Percentiles rank a stretch among this genome's conserved stretches.
Evolutionary conservation across 2,888 invertebrate genomes (phyloP).

Genomic region (Callinectes sapidus): DNA sequence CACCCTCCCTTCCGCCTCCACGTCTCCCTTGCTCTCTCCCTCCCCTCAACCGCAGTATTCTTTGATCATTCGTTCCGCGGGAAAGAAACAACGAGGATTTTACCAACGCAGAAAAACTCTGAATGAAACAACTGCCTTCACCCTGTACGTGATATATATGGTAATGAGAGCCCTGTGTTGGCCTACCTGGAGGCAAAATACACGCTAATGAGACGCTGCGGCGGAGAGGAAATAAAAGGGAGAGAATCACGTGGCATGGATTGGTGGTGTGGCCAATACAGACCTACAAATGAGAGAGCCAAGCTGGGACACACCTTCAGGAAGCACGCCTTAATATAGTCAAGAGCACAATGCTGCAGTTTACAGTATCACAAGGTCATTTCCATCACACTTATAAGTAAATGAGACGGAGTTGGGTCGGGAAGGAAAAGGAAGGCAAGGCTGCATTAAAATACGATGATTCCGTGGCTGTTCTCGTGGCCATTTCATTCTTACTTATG

Average conservation of each 20-base stretch:
- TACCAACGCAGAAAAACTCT: neutral
- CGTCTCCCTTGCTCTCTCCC: too few relatives aligned
- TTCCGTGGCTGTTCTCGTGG: neutral
- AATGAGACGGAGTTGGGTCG: neutral
- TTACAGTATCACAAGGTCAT: neutral
- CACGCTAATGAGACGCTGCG: conserved; percentile 20
- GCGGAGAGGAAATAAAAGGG: neutral
- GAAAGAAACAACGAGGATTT: neutral
- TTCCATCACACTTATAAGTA: neutral
- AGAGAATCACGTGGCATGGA: neutral
- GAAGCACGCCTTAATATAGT: neutral
- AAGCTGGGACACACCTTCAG: neutral
- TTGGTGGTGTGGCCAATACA: neutral
- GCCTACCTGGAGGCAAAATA: neutral
- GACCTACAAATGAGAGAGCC: neutral
- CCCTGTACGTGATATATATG: neutral
- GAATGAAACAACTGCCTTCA: neutral
- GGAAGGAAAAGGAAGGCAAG: neutral
- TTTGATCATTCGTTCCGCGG: neutral
- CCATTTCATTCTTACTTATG: neutral
- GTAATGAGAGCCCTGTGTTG: conserved; percentile 13
- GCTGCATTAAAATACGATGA: neutral
- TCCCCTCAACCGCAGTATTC: neutral
- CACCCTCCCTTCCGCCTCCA: too few relatives aligned
- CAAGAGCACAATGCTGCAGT: neutral